Percentiles rank a stretch among this genome's conserved stretches.
phyloP scores from a whole-genome alignment of 2,797 vertebrate genomes.

The Ibycter americanus region DNA sequence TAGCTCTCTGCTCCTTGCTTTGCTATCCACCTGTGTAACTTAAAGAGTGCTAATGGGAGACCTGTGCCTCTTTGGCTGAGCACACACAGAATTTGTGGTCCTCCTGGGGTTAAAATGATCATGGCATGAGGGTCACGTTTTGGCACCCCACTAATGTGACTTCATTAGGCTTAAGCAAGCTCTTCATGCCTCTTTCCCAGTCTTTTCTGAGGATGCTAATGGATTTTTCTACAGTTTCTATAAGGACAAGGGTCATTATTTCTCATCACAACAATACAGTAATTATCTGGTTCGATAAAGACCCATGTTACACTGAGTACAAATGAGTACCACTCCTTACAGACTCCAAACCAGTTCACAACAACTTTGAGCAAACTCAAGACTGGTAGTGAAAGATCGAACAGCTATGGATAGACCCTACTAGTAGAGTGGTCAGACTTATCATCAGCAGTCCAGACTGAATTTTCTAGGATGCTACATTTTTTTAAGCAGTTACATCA shows the following conservation, averaged over 20 bases:
- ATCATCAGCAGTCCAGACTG: neutral
- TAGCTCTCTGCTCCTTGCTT: neutral
- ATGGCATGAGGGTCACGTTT: neutral
- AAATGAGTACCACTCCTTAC: accelerated
- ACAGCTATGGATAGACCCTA: neutral
- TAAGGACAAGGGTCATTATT: neutral
- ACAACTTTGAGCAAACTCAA: neutral
- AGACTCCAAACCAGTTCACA: neutral
- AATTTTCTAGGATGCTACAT: neutral
- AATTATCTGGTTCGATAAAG: neutral
- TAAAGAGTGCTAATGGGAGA: neutral
- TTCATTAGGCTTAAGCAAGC: neutral
- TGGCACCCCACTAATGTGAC: neutral
- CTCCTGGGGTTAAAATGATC: neutral
- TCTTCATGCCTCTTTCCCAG: neutral
- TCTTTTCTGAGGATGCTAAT: neutral
- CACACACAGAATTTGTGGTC: neutral
- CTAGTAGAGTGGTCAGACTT: neutral
- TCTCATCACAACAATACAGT: neutral
- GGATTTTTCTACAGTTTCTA: neutral
- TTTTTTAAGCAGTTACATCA: neutral
- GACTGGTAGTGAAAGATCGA: neutral
- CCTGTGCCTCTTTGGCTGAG: neutral
- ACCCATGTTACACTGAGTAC: neutral
- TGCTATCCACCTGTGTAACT: neutral